phyloP scores from a whole-genome alignment of 2,113 vertebrate species.

The Gadus chalcogrammus region DNA sequence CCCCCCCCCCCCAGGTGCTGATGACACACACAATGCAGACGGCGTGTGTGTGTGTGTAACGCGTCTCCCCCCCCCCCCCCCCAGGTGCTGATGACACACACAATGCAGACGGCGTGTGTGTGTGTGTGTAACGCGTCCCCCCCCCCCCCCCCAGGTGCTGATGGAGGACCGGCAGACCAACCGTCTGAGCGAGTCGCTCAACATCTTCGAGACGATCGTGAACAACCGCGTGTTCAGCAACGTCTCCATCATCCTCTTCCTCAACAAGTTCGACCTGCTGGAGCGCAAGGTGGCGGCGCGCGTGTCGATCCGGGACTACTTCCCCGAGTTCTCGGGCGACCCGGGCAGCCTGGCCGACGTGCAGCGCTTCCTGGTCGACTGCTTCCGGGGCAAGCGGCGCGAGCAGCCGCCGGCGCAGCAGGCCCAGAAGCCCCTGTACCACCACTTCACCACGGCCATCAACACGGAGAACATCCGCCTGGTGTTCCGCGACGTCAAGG shows the following conservation, averaged over 20 bases:
- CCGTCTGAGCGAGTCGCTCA: constrained; percentile 92
- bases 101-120: no score
- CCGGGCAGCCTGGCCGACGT: constrained; percentile 84
- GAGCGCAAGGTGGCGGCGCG: constrained; percentile 89
- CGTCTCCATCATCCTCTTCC: constrained; percentile 96
- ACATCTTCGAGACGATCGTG: constrained; percentile 98
- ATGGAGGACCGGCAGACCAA: constrained; percentile 98
- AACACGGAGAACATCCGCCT: constrained; percentile 97
- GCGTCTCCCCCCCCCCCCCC: no score
- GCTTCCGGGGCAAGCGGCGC: constrained; percentile 91
- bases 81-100: no score
- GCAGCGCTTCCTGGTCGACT: constrained; percentile 92
- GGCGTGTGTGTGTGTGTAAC: no score
- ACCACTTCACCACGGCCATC: constrained; percentile 99
- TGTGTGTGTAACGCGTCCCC: no score
- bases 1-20: no score
- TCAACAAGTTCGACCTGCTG: constrained; percentile 97
- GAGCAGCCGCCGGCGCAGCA: constrained; percentile 70
- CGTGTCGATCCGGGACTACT: constrained; percentile 96
- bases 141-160: constrained; percentile 71
- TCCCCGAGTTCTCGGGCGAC: constrained; percentile 82
- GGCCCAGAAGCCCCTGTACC: constrained; percentile 91
- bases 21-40: no score
- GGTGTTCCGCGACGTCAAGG: constrained; percentile 97
- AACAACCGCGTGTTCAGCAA: constrained; percentile 96